Base-by-base conservation (phyloP, 2,113 vertebrate species). In the Isichthys henryi region DNA sequence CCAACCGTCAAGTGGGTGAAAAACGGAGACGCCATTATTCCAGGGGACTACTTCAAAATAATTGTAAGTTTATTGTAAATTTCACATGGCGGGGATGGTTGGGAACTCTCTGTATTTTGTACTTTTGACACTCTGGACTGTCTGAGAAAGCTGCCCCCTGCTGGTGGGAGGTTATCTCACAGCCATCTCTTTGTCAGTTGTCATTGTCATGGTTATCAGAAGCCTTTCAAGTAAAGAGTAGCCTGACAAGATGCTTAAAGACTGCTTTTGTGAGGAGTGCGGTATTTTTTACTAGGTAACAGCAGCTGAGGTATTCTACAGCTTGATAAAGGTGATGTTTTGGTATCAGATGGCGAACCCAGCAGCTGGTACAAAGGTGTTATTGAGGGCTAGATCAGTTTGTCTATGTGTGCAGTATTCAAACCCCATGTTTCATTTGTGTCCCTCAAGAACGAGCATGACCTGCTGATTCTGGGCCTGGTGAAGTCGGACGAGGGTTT, bases 41-140 rank as follows among this genome's bases (percentile, higher is more conserved):
- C 98, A 45, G 99, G 98, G 3, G 98, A 99, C 94, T 99, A 99
- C 93, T 99, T 99, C 95, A 98, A 98, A 93, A 99, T 99, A 10
- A 95, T 98, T 84, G 98, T 99, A 90, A 97, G 98, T 95, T 48
- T 66, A 23, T 5, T 23, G 35, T 88, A 35, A 15, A 17, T 3
- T 46, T 58, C 19, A 19, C 49, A 9, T 13, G 21, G 21, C n/a
- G 43, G 52, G 19, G 17, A 27, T 23, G 3, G 49, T 2, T 39
- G 39, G 39, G 39, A 39, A 39, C 39, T 39, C 21, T 46, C 43
- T 23, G 3, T 5, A 39, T 43, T 2, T 19, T 23, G 43, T 84
- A 3, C 45, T n/a, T 43, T 3, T 19, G 23, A 48, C 45, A 2
- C 45, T 48, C 19, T n/a, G 11, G 45, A 85, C 82, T 21, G 27